phyloP scores from a whole-genome alignment of 2,797 vertebrate genomes.

The Eulemur coronatus region DNA sequence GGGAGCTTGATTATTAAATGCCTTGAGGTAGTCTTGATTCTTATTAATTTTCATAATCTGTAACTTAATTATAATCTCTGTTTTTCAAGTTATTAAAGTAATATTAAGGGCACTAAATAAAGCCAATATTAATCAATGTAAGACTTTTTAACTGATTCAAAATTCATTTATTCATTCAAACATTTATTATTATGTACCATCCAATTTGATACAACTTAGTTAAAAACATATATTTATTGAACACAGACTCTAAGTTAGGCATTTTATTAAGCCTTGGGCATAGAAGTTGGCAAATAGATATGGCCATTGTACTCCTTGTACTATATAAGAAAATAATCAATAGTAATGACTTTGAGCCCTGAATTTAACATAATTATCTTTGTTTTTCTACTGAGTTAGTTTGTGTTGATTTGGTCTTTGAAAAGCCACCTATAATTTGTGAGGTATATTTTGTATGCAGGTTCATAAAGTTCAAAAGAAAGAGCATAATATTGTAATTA shows the following conservation, averaged over 20 bases:
- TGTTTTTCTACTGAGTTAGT: not conserved
- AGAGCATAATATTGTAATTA: constrained; percentile 1
- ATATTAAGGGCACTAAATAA: not conserved
- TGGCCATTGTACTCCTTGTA: not conserved
- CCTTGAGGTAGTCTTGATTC: not conserved
- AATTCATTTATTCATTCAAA: constrained; percentile 32
- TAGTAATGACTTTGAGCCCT: not conserved
- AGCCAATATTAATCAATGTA: not conserved
- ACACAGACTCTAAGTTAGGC: not conserved
- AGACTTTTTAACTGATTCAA: not conserved
- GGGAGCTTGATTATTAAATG: not conserved
- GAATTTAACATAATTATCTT: not conserved
- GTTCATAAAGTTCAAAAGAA: not conserved
- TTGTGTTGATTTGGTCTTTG: not conserved
- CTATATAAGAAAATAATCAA: not conserved
- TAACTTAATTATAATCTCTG: not conserved
- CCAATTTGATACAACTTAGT: constrained; percentile 1
- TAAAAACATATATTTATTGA: not conserved
- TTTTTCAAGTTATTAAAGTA: not conserved
- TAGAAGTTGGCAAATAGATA: not conserved
- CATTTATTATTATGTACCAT: not conserved
- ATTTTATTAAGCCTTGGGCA: not conserved
- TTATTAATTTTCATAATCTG: not conserved
- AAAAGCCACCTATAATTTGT: not conserved
- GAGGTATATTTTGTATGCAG: not conserved